phyloP scores from a whole-genome alignment of 2,113 vertebrate species.

The Rattus norvegicus region GRCr8 NC_086025.1:95881001-95881500 shows the following conservation, averaged over 20 bases:
- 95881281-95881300: not conserved
- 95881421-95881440: not conserved
- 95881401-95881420: not conserved
- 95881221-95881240: too few relatives aligned
- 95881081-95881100: not conserved
- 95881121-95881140: not conserved
- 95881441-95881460: not conserved
- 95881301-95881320: not conserved
- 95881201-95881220: not conserved
- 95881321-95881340: too few relatives aligned
- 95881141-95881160: not conserved
- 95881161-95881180: not conserved
- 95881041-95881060: not conserved
- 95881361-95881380: not conserved
- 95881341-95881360: not conserved
- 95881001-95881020: not conserved
- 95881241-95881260: not conserved
- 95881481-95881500: not conserved
- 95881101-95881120: not conserved
- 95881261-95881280: not conserved
- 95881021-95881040: not conserved
- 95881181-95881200: not conserved
- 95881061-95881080: not conserved
- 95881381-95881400: not conserved
- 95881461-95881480: not conserved